A percentile compares a stretch with the other conserved stretches of the same genome.
These are phyloP conservation scores for Pseudanteris insignis DNA, from an alignment of 2,888 invertebrate species.

Conservation along the genomic window DNA sequence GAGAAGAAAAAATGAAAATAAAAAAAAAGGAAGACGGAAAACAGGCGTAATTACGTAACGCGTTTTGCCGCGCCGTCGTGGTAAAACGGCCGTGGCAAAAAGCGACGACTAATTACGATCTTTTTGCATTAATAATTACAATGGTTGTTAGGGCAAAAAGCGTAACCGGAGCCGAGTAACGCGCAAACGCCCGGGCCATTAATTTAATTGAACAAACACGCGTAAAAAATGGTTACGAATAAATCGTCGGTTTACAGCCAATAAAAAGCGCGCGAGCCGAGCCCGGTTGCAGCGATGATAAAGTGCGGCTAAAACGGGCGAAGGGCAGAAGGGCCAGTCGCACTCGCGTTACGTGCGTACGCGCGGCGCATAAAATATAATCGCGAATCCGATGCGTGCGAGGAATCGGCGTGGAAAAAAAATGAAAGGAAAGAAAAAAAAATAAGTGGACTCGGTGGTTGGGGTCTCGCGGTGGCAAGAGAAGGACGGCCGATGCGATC, in stretches of 20 bases:
- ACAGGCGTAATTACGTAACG: too few relatives aligned
- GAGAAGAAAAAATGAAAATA: too few relatives aligned
- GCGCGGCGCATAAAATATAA: slow-evolving; percentile 22
- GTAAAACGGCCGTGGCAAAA: too few relatives aligned
- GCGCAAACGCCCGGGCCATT: slow-evolving; percentile 5
- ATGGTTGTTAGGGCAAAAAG: neutral
- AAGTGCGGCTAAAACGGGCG: slow-evolving; percentile 5
- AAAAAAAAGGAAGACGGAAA: too few relatives aligned
- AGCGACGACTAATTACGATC: neutral
- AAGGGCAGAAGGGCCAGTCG: neutral
- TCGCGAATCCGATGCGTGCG: slow-evolving; percentile 34
- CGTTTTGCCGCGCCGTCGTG: too few relatives aligned
- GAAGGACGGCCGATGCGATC: slow-evolving; percentile 24
- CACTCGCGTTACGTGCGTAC: neutral
- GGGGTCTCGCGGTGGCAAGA: neutral
- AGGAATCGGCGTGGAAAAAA: slow-evolving; percentile 20
- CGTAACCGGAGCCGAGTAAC: neutral
- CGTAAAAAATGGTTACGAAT: slow-evolving; percentile 9
- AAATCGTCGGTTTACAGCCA: slow-evolving; percentile 8
- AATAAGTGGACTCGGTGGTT: neutral
- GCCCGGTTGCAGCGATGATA: too few relatives aligned
- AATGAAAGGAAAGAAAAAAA: slow-evolving; percentile 11
- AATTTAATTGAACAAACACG: slow-evolving; percentile 16
- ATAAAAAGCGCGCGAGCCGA: slow-evolving; percentile 14
- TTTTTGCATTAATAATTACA: slow-evolving; percentile 4